These are phyloP conservation scores for Sapajus apella DNA, from an alignment of 2,113 vertebrate genomes.

Conservation along the genomic window DNA sequence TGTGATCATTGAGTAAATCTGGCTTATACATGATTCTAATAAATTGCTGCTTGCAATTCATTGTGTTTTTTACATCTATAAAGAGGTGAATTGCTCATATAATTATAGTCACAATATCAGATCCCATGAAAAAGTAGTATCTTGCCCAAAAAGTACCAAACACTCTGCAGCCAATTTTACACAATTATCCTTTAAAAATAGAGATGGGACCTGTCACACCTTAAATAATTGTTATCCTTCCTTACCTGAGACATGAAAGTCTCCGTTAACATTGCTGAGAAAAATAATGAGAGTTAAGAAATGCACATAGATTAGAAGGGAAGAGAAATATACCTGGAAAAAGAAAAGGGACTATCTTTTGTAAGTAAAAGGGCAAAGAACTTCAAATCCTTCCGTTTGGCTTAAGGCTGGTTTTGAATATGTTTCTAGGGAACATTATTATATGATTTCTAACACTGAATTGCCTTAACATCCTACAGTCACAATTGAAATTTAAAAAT, in stretches of 20 bases:
- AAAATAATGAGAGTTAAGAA: slow-evolving; percentile 7
- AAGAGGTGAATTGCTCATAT: background rate
- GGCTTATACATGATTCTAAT: background rate
- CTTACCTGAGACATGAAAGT: background rate
- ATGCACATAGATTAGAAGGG: background rate
- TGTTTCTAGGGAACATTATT: background rate
- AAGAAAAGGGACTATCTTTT: background rate
- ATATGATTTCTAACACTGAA: background rate
- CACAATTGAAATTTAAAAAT: background rate
- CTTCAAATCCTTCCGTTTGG: background rate
- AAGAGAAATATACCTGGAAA: background rate
- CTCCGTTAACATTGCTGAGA: background rate
- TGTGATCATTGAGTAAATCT: background rate
- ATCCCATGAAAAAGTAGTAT: background rate
- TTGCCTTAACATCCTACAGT: background rate
- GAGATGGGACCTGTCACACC: background rate
- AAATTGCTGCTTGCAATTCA: background rate
- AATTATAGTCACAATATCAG: background rate
- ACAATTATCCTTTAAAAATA: background rate
- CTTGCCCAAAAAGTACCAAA: background rate
- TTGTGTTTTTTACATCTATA: background rate
- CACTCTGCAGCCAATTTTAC: background rate
- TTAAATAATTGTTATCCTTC: background rate
- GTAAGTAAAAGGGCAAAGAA: background rate
- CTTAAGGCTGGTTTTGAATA: background rate